Conservation (phyloP, 2,888 invertebrate genomes). For the Drosophila longiperda region DNA sequence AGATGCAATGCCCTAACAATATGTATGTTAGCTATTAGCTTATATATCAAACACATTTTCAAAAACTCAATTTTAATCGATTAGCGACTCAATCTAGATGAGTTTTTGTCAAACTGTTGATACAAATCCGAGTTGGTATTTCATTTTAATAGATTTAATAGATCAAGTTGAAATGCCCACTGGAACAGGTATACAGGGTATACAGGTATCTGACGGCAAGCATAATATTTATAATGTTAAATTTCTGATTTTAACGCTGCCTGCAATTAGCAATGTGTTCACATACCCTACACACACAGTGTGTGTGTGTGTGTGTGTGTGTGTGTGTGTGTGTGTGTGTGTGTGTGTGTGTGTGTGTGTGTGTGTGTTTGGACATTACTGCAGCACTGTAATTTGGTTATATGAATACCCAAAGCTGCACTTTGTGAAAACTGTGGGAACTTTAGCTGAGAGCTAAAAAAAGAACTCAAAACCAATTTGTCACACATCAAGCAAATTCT, state of each 20-base stretch:
- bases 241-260: conserved; percentile 36
- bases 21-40: no score
- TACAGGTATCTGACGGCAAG: conserved; percentile 15
- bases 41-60: background rate
- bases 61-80: background rate
- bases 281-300: conserved; percentile 12
- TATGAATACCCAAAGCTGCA: conserved; percentile 19
- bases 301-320: no score
- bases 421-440: conserved; percentile 27
- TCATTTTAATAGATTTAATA: background rate
- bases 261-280: conserved; percentile 18
- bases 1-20: background rate
- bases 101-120: background rate
- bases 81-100: background rate
- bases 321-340: conserved; percentile 25
- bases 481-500: conserved; percentile 15
- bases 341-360: conserved; percentile 12
- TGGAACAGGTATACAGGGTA: background rate
- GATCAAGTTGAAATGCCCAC: background rate
- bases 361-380: conserved; percentile 6
- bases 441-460: conserved; percentile 4
- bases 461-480: background rate
- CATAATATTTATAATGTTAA: conserved; percentile 30
- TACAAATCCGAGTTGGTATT: no score
- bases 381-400: conserved; percentile 37